These are phyloP conservation scores for Neodontobutis hainanensis DNA, from an alignment of 2,113 vertebrate species.

Conservation along the genomic window DNA sequence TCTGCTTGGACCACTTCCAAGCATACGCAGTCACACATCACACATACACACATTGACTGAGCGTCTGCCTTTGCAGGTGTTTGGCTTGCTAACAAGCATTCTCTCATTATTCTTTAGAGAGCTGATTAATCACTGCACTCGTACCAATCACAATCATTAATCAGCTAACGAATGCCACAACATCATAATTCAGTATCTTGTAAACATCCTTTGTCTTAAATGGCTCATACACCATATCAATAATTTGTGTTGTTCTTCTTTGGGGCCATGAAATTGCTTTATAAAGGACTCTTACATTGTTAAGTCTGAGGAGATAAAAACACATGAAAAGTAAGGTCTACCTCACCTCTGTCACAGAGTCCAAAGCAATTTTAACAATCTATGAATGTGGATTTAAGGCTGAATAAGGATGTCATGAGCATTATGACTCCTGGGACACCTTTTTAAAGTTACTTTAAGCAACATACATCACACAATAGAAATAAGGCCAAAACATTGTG, in stretches of 20 bases:
- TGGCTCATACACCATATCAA: slow-evolving; percentile 26
- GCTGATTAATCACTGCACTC: slow-evolving; percentile 62
- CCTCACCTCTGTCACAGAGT: neutral
- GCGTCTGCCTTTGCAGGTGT: slow-evolving; percentile 71
- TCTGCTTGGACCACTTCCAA: slow-evolving; percentile 57
- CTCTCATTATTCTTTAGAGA: slow-evolving; percentile 71
- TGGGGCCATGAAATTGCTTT: slow-evolving; percentile 18
- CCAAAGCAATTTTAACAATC: slow-evolving; percentile 3
- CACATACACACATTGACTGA: slow-evolving; percentile 32
- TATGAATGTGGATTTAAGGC: neutral
- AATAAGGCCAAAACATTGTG: slow-evolving; percentile 46
- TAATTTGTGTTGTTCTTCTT: slow-evolving; percentile 25
- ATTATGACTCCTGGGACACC: slow-evolving; percentile 5
- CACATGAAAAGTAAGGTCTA: neutral
- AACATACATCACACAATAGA: slow-evolving; percentile 43
- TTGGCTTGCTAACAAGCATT: slow-evolving; percentile 63
- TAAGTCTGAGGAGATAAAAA: slow-evolving; percentile 2
- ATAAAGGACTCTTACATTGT: neutral
- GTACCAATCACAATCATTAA: slow-evolving; percentile 56
- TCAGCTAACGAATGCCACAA: slow-evolving; percentile 58
- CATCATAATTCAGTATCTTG: slow-evolving; percentile 49
- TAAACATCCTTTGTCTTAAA: slow-evolving; percentile 23
- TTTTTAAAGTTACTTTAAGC: slow-evolving; percentile 31
- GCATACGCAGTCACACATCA: slow-evolving; percentile 30
- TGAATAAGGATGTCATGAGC: neutral